Percentiles rank a stretch among this genome's conserved stretches.
Conservation (phyloP, 2,113 vertebrate genomes). For the Muscicapa adusta region DNA sequence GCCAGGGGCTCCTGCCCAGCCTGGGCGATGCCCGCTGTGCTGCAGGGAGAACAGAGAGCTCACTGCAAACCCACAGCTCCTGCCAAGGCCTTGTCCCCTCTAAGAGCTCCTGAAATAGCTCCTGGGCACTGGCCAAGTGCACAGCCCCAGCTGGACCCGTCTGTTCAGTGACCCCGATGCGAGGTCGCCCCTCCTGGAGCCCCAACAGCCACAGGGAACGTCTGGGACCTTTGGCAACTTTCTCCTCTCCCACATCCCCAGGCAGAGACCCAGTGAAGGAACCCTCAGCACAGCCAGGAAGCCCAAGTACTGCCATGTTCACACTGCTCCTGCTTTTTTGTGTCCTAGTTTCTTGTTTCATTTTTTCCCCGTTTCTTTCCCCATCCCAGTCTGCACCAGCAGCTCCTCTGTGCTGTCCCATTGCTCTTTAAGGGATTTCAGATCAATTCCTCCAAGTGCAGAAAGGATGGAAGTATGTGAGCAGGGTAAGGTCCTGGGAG, state of each 20-base stretch:
- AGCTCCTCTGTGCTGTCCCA: neutral
- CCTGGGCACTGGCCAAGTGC: neutral
- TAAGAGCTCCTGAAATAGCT: constrained; percentile 22
- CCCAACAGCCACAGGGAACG: accelerated
- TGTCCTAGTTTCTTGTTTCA: neutral
- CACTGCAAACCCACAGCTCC: neutral
- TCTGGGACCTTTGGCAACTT: neutral
- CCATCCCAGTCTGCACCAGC: accelerated
- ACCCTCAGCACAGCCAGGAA: neutral
- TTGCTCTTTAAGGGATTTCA: accelerated
- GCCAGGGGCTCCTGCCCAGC: neutral
- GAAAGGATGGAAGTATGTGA: neutral
- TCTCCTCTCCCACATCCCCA: neutral
- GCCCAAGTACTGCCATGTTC: neutral
- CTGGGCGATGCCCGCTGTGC: neutral
- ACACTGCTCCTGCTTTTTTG: neutral
- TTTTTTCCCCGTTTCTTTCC: accelerated
- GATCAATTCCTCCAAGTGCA: neutral
- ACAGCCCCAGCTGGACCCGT: constrained; percentile 7
- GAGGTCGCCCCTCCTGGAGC: constrained; percentile 15
- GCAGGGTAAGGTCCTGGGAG: neutral
- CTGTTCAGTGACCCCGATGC: neutral
- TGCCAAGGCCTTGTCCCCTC: neutral
- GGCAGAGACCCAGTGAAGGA: accelerated
- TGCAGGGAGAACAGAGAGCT: neutral